Evolutionary conservation across 1,140 invertebrate species (phyloP), one percentile per base, ranked within the genome.

Genomic region (Tribolium castaneum): DNA sequence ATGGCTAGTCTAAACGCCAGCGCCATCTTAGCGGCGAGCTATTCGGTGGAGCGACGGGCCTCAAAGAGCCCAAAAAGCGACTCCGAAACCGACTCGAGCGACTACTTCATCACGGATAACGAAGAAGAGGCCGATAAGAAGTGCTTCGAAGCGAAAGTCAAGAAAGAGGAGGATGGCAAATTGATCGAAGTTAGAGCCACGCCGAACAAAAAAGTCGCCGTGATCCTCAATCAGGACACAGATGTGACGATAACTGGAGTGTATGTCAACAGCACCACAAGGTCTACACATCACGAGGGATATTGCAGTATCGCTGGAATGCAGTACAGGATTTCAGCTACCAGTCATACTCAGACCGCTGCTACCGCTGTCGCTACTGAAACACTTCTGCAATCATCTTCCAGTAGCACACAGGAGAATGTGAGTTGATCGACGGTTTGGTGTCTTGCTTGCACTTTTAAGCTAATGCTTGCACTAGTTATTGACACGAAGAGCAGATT

Each of bases 1-100:
- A 97, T 98, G 96, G 96, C 96, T 6, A 97, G 94, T 84, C 87
- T 98, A 14, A 98, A 98, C 87, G 96, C 96, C 6, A 94, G 94
- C 6, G 96, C 96, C 10, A 98, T 98, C 80, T 88, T 98, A 78
- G 95, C 96, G 1, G 96, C 96, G 14, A 96, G 94, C 77, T 97
- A 97, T 84, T 92, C 91, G 2, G 88, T 89, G 39, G 96, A 97
- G 84, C 94, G 94, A 86, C 89, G 91, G 16, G 88, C 90, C 80
- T 82, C 84, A 30, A 89, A 89, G 13, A 89, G 89, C 82, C 89
- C 88, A 5, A 90, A 87, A 45, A 89, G 88, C 79, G 89, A 90
- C 80, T 88, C 87, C 1, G 86, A 83, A 16, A 90, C 89, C 71
- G 87, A 87, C 59, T 88, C 88, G 12, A 88, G 87, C 54, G 87